Base-by-base conservation (phyloP, 2,797 vertebrate genomes). In the Semotilus atromaculatus region DNA sequence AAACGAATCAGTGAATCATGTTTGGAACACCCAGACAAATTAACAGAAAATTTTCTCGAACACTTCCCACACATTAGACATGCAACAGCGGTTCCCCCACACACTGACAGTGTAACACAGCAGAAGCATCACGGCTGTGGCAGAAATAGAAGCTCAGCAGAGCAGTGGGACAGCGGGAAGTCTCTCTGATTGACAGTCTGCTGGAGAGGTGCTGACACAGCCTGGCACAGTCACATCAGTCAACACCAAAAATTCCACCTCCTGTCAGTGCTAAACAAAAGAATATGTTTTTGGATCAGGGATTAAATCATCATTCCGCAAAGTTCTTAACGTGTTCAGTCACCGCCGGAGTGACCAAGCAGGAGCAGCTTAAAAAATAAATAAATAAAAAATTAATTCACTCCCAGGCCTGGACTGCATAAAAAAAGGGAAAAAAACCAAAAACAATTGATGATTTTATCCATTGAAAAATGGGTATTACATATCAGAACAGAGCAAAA, bases 141-240 rank as follows among this genome's bases (percentile, higher is more conserved):
- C 83, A 87, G 81, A 87, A 85, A 62, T 77, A 74, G 83, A 82
- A 89, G 80, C 67, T 87, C 86, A 87, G 83, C 84, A 84, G 66
- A 75, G 82, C 64, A 51, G 64, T 21, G 85, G 62, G 81, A 71
- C 81, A 60, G 70, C 67, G 53, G 81, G 88, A 89, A 79, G 81
- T 79, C 83, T 82, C 60, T 70, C 23, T 84, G 73, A 86, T 58
- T 86, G 85, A 85, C 80, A 84, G 80, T 43, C 70, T 83, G 45
- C 68, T 64, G 68, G 34, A 51, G 84, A 82, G 79, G 14, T 87
- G 87, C 89, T 86, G 87, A 85, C 71, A 86, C 70, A 88, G 72
- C 60, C 77, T 77, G 67, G 73, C 48, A 75, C 72, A 73, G 34
- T 81, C 80, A 48, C 51, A 86, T 86, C 71, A 53, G 67, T 76